Conservation (phyloP, 2,888 invertebrate genomes). For the Metopia argyrocephala region DNA sequence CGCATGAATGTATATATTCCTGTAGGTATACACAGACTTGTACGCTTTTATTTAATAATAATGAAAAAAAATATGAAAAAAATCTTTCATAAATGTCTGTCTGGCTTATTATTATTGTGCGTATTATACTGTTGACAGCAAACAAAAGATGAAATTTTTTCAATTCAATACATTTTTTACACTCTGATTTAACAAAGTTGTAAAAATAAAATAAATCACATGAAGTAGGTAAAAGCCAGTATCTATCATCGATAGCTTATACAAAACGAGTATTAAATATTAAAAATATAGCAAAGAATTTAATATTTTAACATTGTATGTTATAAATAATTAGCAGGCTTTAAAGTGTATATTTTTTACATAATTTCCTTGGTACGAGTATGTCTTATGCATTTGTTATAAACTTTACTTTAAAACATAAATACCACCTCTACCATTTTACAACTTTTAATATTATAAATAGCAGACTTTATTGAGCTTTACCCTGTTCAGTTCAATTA, state of each 20-base stretch:
- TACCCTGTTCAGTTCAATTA: conserved; percentile 36
- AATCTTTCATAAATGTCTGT: conserved; percentile 26
- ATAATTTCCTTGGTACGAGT: too few relatives aligned
- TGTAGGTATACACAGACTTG: neutral
- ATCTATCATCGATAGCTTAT: too few relatives aligned
- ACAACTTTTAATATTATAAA: neutral
- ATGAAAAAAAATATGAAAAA: too few relatives aligned
- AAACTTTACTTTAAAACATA: neutral
- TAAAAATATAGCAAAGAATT: too few relatives aligned
- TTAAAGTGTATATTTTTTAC: too few relatives aligned
- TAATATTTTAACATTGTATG: too few relatives aligned
- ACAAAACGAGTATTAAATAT: too few relatives aligned
- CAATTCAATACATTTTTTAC: conserved; percentile 6
- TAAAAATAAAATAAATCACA: conserved; percentile 16
- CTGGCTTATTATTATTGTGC: conserved; percentile 45
- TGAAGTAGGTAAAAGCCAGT: too few relatives aligned
- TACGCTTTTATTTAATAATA: conserved; percentile 27
- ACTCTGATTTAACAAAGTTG: neutral
- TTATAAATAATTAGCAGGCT: too few relatives aligned
- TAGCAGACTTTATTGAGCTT: conserved; percentile 22
- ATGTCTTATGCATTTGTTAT: neutral
- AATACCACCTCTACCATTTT: too few relatives aligned
- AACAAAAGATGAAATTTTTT: conserved; percentile 33
- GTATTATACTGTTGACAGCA: conserved; percentile 31
- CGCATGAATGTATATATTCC: neutral